Conservation (phyloP, 1,140 invertebrate species). For the Aleiodes sp. region DNA sequence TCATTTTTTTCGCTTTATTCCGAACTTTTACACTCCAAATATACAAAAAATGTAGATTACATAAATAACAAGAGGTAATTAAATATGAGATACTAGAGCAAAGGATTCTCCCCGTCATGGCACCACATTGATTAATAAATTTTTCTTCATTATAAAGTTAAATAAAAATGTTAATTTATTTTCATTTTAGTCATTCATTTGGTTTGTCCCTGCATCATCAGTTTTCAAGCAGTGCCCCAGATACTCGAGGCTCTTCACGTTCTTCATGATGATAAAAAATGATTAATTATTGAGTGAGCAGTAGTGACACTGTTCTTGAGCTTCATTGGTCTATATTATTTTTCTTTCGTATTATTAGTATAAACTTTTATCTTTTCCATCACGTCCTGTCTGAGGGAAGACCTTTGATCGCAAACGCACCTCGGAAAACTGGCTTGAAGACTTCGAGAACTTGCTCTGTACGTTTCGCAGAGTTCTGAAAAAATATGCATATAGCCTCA, state of each 20-base stretch:
- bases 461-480: conserved; percentile 74
- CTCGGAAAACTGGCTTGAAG: conserved; percentile 74
- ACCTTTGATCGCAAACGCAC: conserved; percentile 73
- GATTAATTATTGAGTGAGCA: too few relatives aligned
- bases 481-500: too few relatives aligned
- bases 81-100: background rate
- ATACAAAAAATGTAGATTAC: background rate
- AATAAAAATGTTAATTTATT: too few relatives aligned
- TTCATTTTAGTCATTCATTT: background rate
- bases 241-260: background rate
- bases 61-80: background rate
- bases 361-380: background rate
- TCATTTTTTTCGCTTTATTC: background rate
- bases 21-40: background rate
- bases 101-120: background rate
- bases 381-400: conserved; percentile 58
- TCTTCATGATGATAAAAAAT: too few relatives aligned
- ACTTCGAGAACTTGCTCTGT: conserved; percentile 72
- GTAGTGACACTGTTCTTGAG: conserved; percentile 12
- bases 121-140: background rate
- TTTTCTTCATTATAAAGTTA: too few relatives aligned
- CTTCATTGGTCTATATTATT: background rate
- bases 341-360: background rate
- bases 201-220: background rate
- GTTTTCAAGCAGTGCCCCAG: background rate